Evolutionary conservation across 2,797 vertebrate genomes (phyloP).

Genomic region (Acrocephalus scirpaceus): DNA sequence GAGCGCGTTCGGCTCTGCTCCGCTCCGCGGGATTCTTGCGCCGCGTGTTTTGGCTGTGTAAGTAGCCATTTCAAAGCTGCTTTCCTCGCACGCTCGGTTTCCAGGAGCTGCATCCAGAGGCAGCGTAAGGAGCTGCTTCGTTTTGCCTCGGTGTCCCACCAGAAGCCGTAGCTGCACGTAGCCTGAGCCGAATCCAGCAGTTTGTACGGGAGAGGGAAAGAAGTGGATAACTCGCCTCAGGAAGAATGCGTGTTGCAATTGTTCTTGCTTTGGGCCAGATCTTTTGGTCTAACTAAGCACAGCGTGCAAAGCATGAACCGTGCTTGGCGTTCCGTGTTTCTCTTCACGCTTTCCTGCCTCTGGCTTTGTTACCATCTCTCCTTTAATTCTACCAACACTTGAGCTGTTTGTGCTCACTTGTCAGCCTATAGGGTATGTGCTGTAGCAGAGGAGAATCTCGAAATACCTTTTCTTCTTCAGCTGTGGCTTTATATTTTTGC

Average conservation of each 20-base stretch:
- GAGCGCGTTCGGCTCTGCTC: not conserved
- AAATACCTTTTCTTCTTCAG: not conserved
- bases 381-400: not conserved
- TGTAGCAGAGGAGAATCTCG: not conserved
- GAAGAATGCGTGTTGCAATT: not conserved
- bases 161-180: conserved; percentile 2
- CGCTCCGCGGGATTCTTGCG: not conserved
- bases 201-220: not conserved
- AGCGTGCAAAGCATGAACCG: accelerated
- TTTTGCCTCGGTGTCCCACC: not conserved
- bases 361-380: not conserved
- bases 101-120: not conserved
- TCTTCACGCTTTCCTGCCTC: not conserved
- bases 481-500: not conserved
- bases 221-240: not conserved
- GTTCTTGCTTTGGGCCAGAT: not conserved
- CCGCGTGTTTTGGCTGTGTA: not conserved
- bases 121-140: not conserved
- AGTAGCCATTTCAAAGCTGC: conserved; percentile 22
- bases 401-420: not conserved
- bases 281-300: not conserved
- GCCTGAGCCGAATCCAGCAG: not conserved
- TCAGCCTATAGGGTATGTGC: not conserved
- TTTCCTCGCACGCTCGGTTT: not conserved
- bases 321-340: not conserved